Evolutionary conservation across 1,140 invertebrate genomes (phyloP).

Genomic region (Drosophila pseudoobscura): DNA sequence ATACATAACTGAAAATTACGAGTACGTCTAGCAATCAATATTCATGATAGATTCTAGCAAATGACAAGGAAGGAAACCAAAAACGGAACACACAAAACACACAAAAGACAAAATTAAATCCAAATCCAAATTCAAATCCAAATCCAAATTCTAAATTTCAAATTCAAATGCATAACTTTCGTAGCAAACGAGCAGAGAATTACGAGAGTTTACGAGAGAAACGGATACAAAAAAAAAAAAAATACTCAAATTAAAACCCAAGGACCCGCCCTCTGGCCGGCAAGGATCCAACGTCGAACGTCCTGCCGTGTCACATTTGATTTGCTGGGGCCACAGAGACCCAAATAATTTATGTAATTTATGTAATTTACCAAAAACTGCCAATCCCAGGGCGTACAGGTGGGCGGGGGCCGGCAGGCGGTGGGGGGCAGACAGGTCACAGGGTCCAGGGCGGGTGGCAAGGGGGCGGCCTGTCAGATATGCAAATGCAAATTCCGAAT

Average conservation of each 20-base stretch:
- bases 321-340: conserved; percentile 3
- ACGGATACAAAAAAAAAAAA: conserved; percentile 9
- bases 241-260: conserved; percentile 22
- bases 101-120: conserved; percentile 13
- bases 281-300: conserved; percentile 2
- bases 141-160: conserved; percentile 59
- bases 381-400: conserved; percentile 34
- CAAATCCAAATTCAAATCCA: conserved; percentile 36
- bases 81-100: conserved; percentile 5
- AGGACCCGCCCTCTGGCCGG: conserved; percentile 39
- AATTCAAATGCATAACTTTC: conserved; percentile 72
- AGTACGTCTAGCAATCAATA: too few relatives aligned
- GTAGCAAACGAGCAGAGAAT: conserved; percentile 72
- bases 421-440: background rate
- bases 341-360: conserved; percentile 71
- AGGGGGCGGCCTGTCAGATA: conserved; percentile 48
- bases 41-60: conserved; percentile 40
- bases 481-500: conserved; percentile 50
- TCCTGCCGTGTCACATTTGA: conserved; percentile 9
- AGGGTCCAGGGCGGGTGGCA: conserved; percentile 26
- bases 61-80: conserved; percentile 21
- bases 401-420: too few relatives aligned
- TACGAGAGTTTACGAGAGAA: conserved; percentile 53
- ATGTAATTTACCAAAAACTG: conserved; percentile 69
- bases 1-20: conserved; percentile 14